These are phyloP conservation scores for Nemoura dubitans DNA, from an alignment of 2,888 invertebrate genomes.

Conservation along the genomic window DNA sequence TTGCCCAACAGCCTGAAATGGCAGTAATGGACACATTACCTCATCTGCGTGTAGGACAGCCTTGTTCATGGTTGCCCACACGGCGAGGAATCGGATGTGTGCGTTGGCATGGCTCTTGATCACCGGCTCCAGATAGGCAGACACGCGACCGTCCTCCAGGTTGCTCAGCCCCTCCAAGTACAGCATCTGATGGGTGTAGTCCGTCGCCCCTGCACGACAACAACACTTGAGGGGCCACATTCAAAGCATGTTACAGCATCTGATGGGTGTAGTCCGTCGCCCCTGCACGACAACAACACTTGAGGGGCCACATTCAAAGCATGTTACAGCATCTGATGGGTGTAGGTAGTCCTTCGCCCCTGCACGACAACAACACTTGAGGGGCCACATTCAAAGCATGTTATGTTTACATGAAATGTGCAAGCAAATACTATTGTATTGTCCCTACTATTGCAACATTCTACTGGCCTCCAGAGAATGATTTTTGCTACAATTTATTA, in stretches of 20 bases:
- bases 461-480: no score
- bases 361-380: conserved; percentile 55
- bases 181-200: conserved; percentile 74
- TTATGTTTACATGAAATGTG: no score
- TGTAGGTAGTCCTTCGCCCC: conserved; percentile 72
- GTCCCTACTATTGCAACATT: no score
- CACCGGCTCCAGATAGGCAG: conserved; percentile 64
- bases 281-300: conserved; percentile 60
- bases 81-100: conserved; percentile 75
- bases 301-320: no score
- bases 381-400: no score
- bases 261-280: conserved; percentile 73
- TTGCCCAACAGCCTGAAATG: no score
- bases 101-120: conserved; percentile 59
- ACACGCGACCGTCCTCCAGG: conserved; percentile 67
- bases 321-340: conserved; percentile 76
- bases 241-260: conserved; percentile 73
- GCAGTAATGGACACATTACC: conserved; percentile 51
- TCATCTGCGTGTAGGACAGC: conserved; percentile 64
- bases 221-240: no score
- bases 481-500: no score
- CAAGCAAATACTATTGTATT: no score
- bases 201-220: conserved; percentile 65
- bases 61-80: conserved; percentile 68
- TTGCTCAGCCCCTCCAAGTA: conserved; percentile 78